Percentiles rank a stretch among this genome's conserved stretches.
phyloP scores from a whole-genome alignment of 2,888 invertebrate genomes.

The Ashinkailepas kermadecensis region DNA sequence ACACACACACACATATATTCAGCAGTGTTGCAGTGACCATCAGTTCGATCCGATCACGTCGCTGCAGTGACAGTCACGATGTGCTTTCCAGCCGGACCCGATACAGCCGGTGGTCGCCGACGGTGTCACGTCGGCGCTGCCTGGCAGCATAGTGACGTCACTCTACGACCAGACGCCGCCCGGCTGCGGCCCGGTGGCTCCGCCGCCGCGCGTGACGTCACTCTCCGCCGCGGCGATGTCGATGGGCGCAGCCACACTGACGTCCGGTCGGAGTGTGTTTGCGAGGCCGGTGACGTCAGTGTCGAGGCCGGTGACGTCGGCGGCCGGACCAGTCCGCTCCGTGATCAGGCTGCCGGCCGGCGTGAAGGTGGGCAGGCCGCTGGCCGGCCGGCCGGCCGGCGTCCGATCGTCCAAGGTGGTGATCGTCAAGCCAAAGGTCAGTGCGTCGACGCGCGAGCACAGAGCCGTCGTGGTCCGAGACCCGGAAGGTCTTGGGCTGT shows the following conservation, averaged over 20 bases:
- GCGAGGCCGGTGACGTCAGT: not conserved
- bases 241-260: not conserved
- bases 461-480: no score
- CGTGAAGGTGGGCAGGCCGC: not conserved
- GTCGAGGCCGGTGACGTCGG: not conserved
- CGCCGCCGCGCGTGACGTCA: not conserved
- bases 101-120: not conserved
- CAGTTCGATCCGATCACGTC: not conserved
- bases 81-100: not conserved
- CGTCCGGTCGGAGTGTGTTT: not conserved
- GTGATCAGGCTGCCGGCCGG: not conserved
- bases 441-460: not conserved
- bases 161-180: not conserved
- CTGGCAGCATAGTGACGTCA: not conserved
- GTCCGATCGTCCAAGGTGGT: not conserved
- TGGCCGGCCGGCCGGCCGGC: not conserved
- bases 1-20: not conserved
- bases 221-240: not conserved
- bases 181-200: not conserved
- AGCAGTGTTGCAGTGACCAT: not conserved
- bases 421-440: slow-evolving; percentile 5
- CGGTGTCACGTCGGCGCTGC: not conserved
- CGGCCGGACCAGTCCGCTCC: not conserved
- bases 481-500: no score
- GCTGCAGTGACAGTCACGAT: not conserved